Conservation (phyloP, 2,888 invertebrate genomes). For the Clistopyga incitator region DNA sequence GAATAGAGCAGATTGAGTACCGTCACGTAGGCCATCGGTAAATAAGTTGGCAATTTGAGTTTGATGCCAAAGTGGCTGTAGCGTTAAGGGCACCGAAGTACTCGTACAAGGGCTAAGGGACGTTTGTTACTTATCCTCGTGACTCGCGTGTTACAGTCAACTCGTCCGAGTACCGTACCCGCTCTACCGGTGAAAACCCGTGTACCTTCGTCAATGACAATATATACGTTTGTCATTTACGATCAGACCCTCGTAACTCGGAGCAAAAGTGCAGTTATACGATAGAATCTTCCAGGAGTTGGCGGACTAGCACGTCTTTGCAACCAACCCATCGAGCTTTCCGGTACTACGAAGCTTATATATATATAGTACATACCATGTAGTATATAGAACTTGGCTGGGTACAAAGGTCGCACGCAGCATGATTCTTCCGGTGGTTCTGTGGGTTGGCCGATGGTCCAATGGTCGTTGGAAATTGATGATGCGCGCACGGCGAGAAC, state of each 20-base stretch:
- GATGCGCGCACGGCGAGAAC: constrained; percentile 48
- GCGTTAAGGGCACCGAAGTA: constrained; percentile 6
- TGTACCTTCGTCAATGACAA: constrained; percentile 12
- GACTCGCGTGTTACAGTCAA: neutral
- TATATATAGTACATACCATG: no score
- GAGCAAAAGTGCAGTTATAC: constrained; percentile 23
- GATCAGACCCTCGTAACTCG: constrained; percentile 41
- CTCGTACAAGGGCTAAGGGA: neutral
- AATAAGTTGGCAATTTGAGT: constrained; percentile 7
- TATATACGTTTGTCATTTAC: constrained; percentile 52
- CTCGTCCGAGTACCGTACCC: neutral
- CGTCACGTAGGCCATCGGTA: neutral
- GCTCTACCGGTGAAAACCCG: neutral
- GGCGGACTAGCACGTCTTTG: constrained; percentile 36
- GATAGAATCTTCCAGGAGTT: constrained; percentile 45
- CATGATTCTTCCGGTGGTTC: constrained; percentile 13
- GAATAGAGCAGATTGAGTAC: neutral
- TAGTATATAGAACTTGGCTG: neutral
- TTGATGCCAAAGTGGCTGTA: neutral
- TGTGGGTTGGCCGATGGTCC: constrained; percentile 23
- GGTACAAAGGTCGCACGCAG: constrained; percentile 43
- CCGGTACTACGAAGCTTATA: neutral
- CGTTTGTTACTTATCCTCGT: neutral
- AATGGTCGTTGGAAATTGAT: constrained; percentile 63
- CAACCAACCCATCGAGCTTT: neutral